Base-by-base conservation (phyloP, 2,888 invertebrate genomes). In the Drosophila macrothrix region DNA sequence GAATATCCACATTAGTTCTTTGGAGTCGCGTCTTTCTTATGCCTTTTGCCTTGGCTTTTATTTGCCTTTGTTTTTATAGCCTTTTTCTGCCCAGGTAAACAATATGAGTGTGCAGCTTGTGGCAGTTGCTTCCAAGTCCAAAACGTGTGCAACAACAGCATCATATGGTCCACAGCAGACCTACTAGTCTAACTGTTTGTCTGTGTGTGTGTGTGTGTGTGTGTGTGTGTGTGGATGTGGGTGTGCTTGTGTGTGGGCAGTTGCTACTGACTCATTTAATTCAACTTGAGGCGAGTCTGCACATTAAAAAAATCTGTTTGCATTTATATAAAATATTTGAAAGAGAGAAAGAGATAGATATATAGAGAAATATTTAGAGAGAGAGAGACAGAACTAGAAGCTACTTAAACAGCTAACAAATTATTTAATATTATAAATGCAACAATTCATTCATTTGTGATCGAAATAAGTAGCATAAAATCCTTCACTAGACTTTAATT, bases 51-150 rank as follows among this genome's bases (percentile, higher is more conserved):
- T 78, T 65, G 69, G 73, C 70, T 76, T 83, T 82, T 85, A 81
- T 88, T 88, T 86, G 80, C 66, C 80, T 84, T 91, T 86, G 90
- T 84, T 89, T 90, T 83, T 88, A 86, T 80, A 62, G 83, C 84
- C 84, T 80, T 82, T 81, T 90, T 75, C 88, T 73, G 90, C 71
- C 78, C 84, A 90, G 90, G 88, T 83, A 90, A 85, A 88, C 88
- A 68, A 70, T 59, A 86, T 67, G 46, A 64, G 63, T 37, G 50
- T 43, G 66, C 66, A 54, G 69, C 61, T 78, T 68, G 65, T 61
- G 62, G 52, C 67, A 50, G 67, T 65, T 78, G 62, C 65, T 60
- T 19, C 64, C 71, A 61, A 43, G 35, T 49, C 65, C 52, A 49
- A 76, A 56, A 28, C 28, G 28, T 56, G 39, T 39, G 39, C 28